phyloP scores from a whole-genome alignment of 2,113 vertebrate genomes.

The Zosterops lateralis region DNA sequence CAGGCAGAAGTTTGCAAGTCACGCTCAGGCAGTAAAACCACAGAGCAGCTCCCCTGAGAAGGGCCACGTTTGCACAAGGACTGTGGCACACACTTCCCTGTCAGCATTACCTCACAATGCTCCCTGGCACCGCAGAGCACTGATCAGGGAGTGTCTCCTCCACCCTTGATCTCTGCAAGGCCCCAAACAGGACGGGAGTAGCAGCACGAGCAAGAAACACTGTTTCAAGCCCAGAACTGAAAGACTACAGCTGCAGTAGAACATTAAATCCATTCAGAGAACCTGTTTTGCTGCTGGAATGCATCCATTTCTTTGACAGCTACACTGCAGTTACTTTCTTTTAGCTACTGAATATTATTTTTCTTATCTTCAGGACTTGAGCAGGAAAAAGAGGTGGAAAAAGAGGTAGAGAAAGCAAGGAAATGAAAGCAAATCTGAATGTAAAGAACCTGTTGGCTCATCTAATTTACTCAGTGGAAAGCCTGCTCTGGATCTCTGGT shows the following conservation, averaged over 20 bases:
- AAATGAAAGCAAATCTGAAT: not conserved
- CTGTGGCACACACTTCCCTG: not conserved
- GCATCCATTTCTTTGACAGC: not conserved
- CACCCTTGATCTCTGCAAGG: not conserved
- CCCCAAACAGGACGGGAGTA: not conserved
- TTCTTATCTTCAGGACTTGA: not conserved
- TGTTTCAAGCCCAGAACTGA: not conserved
- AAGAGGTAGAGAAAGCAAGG: not conserved
- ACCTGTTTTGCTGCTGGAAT: not conserved
- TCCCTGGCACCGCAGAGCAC: not conserved
- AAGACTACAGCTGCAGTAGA: not conserved
- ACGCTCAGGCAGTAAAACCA: not conserved
- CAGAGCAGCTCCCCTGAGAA: not conserved
- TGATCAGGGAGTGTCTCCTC: not conserved
- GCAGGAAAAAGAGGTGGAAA: not conserved
- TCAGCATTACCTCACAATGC: not conserved
- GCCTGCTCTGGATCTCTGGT: not conserved
- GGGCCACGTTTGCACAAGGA: not conserved
- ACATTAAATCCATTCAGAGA: not conserved
- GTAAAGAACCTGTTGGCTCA: not conserved
- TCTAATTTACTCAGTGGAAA: not conserved
- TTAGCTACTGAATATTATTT: not conserved
- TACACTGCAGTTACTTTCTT: not conserved
- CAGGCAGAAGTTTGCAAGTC: constrained; percentile 15
- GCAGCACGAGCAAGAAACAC: not conserved